phyloP scores from a whole-genome alignment of 1,140 invertebrate species.

The Heliconius hewitsoni region DNA sequence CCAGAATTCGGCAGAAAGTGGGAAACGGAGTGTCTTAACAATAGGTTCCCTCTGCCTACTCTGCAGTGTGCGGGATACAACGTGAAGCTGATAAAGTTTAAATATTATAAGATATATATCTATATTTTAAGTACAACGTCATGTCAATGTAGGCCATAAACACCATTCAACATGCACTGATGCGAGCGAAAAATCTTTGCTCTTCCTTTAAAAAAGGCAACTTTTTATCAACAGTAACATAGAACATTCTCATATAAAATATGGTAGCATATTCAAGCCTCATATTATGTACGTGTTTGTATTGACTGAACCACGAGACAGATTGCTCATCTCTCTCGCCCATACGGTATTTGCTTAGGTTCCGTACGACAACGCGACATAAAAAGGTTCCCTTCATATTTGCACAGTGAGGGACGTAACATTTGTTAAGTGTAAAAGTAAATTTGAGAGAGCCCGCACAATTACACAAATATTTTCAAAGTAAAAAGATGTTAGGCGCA shows the following conservation, averaged over 20 bases:
- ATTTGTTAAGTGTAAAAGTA: conserved; percentile 59
- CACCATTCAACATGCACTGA: conserved; percentile 27
- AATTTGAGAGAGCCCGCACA: conserved; percentile 51
- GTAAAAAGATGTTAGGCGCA: conserved; percentile 44
- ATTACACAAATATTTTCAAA: conserved; percentile 50
- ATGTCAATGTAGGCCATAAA: conserved; percentile 26
- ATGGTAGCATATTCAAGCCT: conserved; percentile 29
- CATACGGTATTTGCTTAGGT: conserved; percentile 60
- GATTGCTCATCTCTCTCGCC: conserved; percentile 52
- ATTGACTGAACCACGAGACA: conserved; percentile 40
- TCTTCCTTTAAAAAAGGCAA: conserved; percentile 34
- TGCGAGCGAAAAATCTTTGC: conserved; percentile 36
- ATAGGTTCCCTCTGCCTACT: too few relatives aligned
- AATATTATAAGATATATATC: neutral
- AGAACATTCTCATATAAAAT: conserved; percentile 39
- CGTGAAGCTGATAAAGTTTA: too few relatives aligned
- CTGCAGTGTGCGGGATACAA: too few relatives aligned
- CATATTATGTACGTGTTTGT: conserved; percentile 40
- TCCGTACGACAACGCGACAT: conserved; percentile 44
- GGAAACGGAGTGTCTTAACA: too few relatives aligned
- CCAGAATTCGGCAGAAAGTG: too few relatives aligned
- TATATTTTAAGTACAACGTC: neutral
- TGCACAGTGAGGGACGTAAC: conserved; percentile 48
- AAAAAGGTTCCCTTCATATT: conserved; percentile 58
- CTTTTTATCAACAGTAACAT: conserved; percentile 37